Conservation (phyloP, 35 echinoderm and acorn worm genomes). For the Stichopus chloronotus region DNA sequence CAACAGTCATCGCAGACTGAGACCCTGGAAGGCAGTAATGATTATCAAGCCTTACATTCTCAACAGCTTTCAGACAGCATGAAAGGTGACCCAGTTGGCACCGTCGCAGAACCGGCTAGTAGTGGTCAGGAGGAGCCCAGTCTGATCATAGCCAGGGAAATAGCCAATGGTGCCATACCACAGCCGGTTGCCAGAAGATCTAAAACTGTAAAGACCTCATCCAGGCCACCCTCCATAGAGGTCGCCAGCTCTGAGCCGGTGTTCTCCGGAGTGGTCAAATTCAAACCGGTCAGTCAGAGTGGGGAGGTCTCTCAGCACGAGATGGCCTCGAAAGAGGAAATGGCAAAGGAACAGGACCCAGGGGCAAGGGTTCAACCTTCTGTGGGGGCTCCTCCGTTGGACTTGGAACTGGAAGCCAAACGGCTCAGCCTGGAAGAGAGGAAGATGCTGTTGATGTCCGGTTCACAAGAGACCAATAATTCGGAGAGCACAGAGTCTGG, state of each 20-base stretch:
- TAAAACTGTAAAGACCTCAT: constrained; percentile 63
- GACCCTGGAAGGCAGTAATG: constrained; percentile 38
- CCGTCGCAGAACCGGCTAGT: neutral
- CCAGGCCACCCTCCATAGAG: constrained; percentile 71
- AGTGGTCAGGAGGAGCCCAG: neutral
- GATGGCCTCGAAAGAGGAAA: neutral
- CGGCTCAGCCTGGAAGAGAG: constrained; percentile 56
- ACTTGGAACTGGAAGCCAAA: constrained; percentile 51
- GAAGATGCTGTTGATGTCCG: constrained; percentile 54
- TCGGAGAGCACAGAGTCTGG: constrained; percentile 45
- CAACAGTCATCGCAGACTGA: constrained; percentile 49
- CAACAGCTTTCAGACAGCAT: constrained; percentile 33
- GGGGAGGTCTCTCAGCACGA: constrained; percentile 46
- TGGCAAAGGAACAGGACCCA: neutral
- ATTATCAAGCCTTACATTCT: constrained; percentile 22
- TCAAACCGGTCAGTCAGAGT: constrained; percentile 56
- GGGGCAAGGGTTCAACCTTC: neutral
- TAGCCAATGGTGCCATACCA: constrained; percentile 41
- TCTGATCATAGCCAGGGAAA: constrained; percentile 26
- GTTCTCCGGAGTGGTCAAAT: constrained; percentile 58
- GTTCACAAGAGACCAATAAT: neutral
- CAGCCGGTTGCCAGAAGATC: constrained; percentile 61
- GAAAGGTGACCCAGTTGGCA: constrained; percentile 41
- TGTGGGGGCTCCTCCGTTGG: neutral
- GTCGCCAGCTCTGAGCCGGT: constrained; percentile 72